Base-by-base conservation (phyloP, 2,113 vertebrate genomes). In the Cyprinus carpio region DNA sequence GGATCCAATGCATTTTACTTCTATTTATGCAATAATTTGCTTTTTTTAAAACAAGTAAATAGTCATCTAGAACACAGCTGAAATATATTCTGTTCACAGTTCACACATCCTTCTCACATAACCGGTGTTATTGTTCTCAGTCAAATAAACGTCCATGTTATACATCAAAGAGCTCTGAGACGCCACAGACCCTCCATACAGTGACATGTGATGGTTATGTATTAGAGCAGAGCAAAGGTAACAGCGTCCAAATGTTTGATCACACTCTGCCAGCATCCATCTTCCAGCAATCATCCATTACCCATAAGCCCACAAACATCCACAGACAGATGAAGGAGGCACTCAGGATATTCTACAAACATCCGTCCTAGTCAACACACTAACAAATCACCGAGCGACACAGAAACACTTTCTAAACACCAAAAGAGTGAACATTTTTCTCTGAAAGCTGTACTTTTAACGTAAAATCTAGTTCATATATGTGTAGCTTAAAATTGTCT, bases 191-290 rank as follows among this genome's bases (percentile, higher is more conserved):
- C 67, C 67, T 71, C 67, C 20, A n/a, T 18, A 74, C 37, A 46
- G 9, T 43, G 37, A 74, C 69, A 25, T 74, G 67, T 72, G 40
- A 75, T 75, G 72, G 72, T 75, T 75, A 75, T 75, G 72, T 25
- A 75, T 75, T 75, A 49, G 11, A 75, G 72, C 72, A 75, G 40
- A 75, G 72, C 72, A 75, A 49, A 72, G 23, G 4, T 37, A 71
- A 74, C 71, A 13, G 12, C 23, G 11, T 74, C 71, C 37, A 74
- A 46, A 46, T 74, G 34, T 74, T 74, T 75, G 72, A 75, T 75
- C 72, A 25, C 72, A 75, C 12, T 75, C 72, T 46, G 37, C 37
- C 72, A 49, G 37, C 40, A 46, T 75, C 40, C 37, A 43, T 75
- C 40, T 75, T 49, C 40, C 40, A 49, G 72, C 40, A 25, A 75